Evolutionary conservation across 2,888 invertebrate genomes (phyloP).

Genomic region (Heliconius ethilla): DNA sequence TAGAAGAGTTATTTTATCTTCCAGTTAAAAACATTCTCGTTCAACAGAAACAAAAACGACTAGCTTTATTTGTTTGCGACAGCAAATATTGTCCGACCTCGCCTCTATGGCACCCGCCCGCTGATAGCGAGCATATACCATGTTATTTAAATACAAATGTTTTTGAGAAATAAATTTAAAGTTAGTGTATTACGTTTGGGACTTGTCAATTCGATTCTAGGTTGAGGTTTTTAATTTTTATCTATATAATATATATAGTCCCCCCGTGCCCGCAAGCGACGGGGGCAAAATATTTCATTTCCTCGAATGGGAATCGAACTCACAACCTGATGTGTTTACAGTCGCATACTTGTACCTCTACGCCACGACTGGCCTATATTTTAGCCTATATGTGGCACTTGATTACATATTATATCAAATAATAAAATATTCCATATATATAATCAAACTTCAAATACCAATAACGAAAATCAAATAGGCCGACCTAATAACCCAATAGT

Average conservation of each 20-base stretch:
- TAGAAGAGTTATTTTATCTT: neutral
- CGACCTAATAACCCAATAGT: slow-evolving; percentile 4
- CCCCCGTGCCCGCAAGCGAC: no score
- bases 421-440: neutral
- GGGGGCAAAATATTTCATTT: neutral
- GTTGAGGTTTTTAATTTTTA: neutral
- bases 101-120: neutral
- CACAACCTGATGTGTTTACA: neutral
- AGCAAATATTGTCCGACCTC: slow-evolving; percentile 19
- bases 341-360: neutral
- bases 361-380: neutral
- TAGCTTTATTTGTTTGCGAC: neutral
- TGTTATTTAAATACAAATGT: slow-evolving; percentile 4
- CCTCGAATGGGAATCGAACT: neutral
- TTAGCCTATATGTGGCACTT: no score
- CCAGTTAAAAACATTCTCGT: slow-evolving; percentile 1
- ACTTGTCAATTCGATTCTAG: neutral
- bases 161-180: neutral
- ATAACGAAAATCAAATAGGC: slow-evolving; percentile 5
- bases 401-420: no score
- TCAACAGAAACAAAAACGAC: slow-evolving; percentile 4
- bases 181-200: neutral
- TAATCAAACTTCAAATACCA: neutral
- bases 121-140: neutral
- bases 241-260: no score